Evolutionary conservation across 2,797 vertebrate genomes (phyloP).

Genomic region (Gouania willdenowi): DNA sequence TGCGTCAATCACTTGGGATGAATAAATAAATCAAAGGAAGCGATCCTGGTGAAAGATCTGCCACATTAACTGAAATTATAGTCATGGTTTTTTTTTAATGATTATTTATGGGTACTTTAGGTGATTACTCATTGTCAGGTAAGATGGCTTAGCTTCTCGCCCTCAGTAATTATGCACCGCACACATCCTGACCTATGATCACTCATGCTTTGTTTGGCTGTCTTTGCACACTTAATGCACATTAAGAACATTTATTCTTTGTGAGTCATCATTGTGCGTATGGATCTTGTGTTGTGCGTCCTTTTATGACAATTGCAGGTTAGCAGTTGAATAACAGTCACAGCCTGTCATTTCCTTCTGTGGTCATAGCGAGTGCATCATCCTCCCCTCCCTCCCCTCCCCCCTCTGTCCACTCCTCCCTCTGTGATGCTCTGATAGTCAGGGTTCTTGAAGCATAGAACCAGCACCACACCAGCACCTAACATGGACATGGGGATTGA

Average conservation of each 20-base stretch:
- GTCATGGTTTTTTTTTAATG: no score
- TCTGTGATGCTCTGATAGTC: no score
- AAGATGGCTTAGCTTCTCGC: slow-evolving; percentile 23
- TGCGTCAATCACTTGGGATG: no score
- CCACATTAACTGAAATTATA: no score
- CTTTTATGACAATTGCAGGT: neutral
- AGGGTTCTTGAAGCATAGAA: slow-evolving; percentile 4
- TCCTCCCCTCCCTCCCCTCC: neutral
- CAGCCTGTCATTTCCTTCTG: slow-evolving; percentile 26
- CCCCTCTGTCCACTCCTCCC: neutral
- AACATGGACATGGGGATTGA: slow-evolving; percentile 25
- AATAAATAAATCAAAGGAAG: no score
- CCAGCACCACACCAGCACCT: slow-evolving; percentile 26
- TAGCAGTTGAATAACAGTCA: neutral
- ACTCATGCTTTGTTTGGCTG: neutral
- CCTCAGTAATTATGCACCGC: slow-evolving; percentile 29
- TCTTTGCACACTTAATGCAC: neutral
- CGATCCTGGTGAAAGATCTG: no score
- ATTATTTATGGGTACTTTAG: no score
- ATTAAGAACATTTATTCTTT: no score
- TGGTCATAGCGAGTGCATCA: slow-evolving; percentile 10
- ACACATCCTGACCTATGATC: slow-evolving; percentile 19
- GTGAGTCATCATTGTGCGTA: no score
- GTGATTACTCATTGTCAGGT: slow-evolving; percentile 21
- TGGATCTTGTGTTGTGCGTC: neutral